Percentiles rank a stretch among this genome's conserved stretches.
phyloP scores from a whole-genome alignment of 2,113 vertebrate genomes.

The Puffinus mauretanicus region DNA sequence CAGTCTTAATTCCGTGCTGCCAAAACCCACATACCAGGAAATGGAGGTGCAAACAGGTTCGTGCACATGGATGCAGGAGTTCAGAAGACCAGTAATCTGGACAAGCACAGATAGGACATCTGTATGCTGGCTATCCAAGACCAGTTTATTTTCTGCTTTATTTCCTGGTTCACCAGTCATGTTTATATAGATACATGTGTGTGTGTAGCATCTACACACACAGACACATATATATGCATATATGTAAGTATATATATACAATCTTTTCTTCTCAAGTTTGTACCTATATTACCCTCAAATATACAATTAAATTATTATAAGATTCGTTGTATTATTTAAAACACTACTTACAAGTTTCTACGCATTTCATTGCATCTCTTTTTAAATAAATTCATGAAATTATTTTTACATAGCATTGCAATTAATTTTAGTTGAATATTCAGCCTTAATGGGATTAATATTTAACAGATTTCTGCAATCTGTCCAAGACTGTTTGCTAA shows the following conservation, averaged over 20 bases:
- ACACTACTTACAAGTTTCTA: neutral
- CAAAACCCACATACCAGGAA: neutral
- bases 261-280: neutral
- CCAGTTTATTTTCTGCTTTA: neutral
- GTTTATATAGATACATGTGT: neutral
- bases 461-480: conserved; percentile 13
- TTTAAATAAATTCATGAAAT: neutral
- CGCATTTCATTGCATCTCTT: neutral
- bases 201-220: neutral
- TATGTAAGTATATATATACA: rapidly evolving
- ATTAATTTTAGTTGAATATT: neutral
- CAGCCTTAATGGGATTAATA: neutral
- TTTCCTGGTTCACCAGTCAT: neutral
- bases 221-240: neutral
- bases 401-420: neutral
- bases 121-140: neutral
- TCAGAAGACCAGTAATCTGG: neutral
- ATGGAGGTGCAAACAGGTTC: neutral
- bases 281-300: neutral
- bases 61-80: neutral
- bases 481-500: neutral
- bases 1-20: neutral
- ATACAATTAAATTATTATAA: neutral
- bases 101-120: neutral
- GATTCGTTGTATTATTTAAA: neutral